Percentiles rank a stretch among this genome's conserved stretches.
Conservation (phyloP, 2,888 invertebrate species). For the Vanessa cardui region DNA sequence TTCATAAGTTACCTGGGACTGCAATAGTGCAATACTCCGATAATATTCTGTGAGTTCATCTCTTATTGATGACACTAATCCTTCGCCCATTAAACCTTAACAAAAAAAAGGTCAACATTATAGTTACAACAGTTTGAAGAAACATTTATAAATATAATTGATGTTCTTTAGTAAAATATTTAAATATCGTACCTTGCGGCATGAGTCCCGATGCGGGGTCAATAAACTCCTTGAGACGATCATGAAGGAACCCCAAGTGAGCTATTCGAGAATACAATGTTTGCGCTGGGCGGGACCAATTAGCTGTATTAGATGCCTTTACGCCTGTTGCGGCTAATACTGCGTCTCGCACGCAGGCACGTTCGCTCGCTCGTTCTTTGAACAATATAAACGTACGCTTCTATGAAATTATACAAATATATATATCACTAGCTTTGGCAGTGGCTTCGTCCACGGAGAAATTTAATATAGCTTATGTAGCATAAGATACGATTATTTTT, state of each 20-base stretch:
- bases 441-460: no score
- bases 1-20: slow-evolving; percentile 87
- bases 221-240: slow-evolving; percentile 90
- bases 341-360: slow-evolving; percentile 86
- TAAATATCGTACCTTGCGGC: slow-evolving; percentile 71
- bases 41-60: slow-evolving; percentile 94
- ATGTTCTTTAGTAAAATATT: background rate
- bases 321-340: slow-evolving; percentile 95
- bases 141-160: no score
- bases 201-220: slow-evolving; percentile 86
- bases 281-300: slow-evolving; percentile 76
- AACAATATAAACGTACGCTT: background rate
- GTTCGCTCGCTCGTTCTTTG: slow-evolving; percentile 54
- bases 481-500: no score
- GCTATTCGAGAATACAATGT: slow-evolving; percentile 89
- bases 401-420: background rate
- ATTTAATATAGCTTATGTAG: no score
- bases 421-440: no score
- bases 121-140: background rate
- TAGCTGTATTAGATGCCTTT: slow-evolving; percentile 85
- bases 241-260: slow-evolving; percentile 93
- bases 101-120: slow-evolving; percentile 4
- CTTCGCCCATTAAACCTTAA: slow-evolving; percentile 90
- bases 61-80: slow-evolving; percentile 92
- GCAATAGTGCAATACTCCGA: slow-evolving; percentile 92